A percentile compares a stretch with the other conserved stretches of the same genome.
These are phyloP conservation scores for Plagodis pulveraria DNA, from an alignment of 2,888 invertebrate species.

Conservation along the genomic window DNA sequence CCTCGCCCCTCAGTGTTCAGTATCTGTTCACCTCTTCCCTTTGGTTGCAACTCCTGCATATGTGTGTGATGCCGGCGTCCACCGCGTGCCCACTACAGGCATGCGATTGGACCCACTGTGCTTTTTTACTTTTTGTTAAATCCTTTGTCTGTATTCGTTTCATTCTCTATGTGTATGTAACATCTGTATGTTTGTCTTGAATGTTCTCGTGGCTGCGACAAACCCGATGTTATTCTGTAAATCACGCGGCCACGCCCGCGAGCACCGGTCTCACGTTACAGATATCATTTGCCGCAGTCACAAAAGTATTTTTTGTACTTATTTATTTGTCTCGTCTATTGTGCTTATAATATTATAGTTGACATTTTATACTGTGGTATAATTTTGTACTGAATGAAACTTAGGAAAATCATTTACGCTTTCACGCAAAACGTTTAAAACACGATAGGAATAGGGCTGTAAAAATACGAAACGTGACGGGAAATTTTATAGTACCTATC, in stretches of 20 bases:
- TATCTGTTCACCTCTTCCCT: slow-evolving; percentile 83
- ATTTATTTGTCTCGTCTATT: slow-evolving; percentile 84
- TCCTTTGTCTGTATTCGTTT: slow-evolving; percentile 85
- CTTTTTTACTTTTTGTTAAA: slow-evolving; percentile 82
- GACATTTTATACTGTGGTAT: slow-evolving; percentile 72
- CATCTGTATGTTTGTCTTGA: slow-evolving; percentile 85
- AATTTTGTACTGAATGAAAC: slow-evolving; percentile 77
- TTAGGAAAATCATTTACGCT: slow-evolving; percentile 85
- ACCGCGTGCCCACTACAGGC: slow-evolving; percentile 74
- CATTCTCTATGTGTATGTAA: slow-evolving; percentile 86
- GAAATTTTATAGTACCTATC: slow-evolving; percentile 68
- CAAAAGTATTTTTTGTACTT: slow-evolving; percentile 77
- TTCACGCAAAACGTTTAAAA: slow-evolving; percentile 83
- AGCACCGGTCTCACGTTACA: slow-evolving; percentile 46
- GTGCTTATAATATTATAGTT: slow-evolving; percentile 79
- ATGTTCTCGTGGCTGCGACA: slow-evolving; percentile 81
- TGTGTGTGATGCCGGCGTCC: slow-evolving; percentile 81
- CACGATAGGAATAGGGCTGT: slow-evolving; percentile 79
- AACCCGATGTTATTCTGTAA: slow-evolving; percentile 55
- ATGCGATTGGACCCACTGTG: slow-evolving; percentile 76
- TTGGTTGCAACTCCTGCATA: slow-evolving; percentile 84
- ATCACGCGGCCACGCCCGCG: slow-evolving; percentile 46
- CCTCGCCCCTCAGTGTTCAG: slow-evolving; percentile 85
- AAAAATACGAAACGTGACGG: slow-evolving; percentile 77
- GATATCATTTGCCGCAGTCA: slow-evolving; percentile 76